Conservation (phyloP, 53 echinoderm and acorn worm genomes). For the Zoroaster sp. region DNA sequence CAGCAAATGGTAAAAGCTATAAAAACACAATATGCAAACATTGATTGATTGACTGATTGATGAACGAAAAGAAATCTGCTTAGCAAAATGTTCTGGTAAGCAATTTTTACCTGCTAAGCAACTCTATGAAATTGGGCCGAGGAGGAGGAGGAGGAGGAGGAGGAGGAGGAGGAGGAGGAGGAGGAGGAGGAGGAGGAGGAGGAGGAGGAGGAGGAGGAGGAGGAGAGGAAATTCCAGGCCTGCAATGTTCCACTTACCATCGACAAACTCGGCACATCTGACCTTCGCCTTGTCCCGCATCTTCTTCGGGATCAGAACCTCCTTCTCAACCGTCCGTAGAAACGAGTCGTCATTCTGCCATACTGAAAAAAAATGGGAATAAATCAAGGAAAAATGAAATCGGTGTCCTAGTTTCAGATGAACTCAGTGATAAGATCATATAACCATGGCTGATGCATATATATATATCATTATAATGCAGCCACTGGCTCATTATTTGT, state of each 20-base stretch:
- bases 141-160: too few species aligned
- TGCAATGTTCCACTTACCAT: constrained; percentile 75
- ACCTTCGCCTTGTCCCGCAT: constrained; percentile 94
- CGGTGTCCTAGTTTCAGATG: too few species aligned
- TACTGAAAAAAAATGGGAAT: constrained; percentile 41
- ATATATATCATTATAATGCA: too few species aligned
- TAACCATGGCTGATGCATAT: too few species aligned
- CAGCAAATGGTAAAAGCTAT: constrained; percentile 77
- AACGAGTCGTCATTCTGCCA: constrained; percentile 77
- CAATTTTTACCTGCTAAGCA: too few species aligned
- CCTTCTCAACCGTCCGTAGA: constrained; percentile 80
- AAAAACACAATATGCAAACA: background rate
- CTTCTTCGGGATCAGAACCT: constrained; percentile 93
- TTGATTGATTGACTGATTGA: too few species aligned
- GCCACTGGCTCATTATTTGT: too few species aligned
- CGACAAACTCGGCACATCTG: constrained; percentile 71
- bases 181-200: background rate
- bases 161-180: background rate
- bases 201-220: background rate
- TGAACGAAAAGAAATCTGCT: too few species aligned
- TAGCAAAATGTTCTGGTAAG: too few species aligned
- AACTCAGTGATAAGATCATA: too few species aligned
- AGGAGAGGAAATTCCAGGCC: background rate
- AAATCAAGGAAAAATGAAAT: too few species aligned
- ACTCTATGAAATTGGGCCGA: too few species aligned